Base-by-base conservation (phyloP, 2,113 vertebrate species). In the Gymnarchus niloticus region DNA sequence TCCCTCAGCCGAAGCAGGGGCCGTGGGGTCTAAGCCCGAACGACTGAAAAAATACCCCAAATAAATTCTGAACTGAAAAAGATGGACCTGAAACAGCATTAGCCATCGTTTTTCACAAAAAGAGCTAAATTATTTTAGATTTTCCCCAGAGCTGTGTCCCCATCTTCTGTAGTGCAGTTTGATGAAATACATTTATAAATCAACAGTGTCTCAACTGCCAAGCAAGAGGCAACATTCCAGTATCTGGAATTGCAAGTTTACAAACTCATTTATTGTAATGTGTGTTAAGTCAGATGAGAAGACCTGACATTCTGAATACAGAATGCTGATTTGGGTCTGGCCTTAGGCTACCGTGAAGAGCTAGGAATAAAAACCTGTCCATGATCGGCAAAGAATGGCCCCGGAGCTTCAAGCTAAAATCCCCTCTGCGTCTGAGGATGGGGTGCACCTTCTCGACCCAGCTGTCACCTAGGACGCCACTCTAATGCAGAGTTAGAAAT, bases 11-110 rank as follows among this genome's bases (percentile, higher is more conserved):
- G 84, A n/a, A 1, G 52, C 81, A 28, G 41, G 21, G 52, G 56
- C 21, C 37, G 49, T 48, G 44, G 12, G n/a, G 44, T 10, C 51
- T 28, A 9, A 28, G 21, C n/a, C 46, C 54, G 37, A 80, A 28
- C 1, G 52, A 48, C 84, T 77, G 84, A n/a, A 85, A 76, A 85
- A 85, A 85, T 54, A 76, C 84, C 54, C n/a, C 33, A 84, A 23
- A 51, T 84, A 12, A 78, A 61, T 17, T 10, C 1, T 0, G 61
- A 37, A 25, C 61, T 51, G 76, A 48, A 69, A 69, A 8, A 56
- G 52, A 21, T 23, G 56, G 54, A 85, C 76, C 77, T 52, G 44
- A 57, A 86, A 51, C 52, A 54, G n/a, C 56, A 81, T 3, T 46
- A 49, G 56, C 17, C 69, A 25, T 46, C 33, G 8, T 17, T n/a